Evolutionary conservation across 2,113 vertebrate species (phyloP), one percentile per base, ranked within the genome.

Genomic region (Stegostoma tigrinum): DNA sequence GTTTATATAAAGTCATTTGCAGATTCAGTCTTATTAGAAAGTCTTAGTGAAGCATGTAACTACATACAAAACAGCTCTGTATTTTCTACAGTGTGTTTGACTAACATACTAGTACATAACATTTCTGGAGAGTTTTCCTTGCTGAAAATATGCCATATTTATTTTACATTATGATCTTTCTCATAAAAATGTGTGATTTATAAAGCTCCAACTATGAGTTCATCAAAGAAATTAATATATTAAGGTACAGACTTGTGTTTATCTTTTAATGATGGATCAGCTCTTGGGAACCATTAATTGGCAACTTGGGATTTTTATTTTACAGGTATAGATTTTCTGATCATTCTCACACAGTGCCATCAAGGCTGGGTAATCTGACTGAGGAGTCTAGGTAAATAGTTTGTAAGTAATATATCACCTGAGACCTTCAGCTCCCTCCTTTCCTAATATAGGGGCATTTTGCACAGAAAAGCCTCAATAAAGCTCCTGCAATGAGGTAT

Each of bases 1-100:
- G 97, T 98, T 98, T 97, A 96, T 96, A 52, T 52, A 61, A 61
- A 61, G 96, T 87, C 95, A 96, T 97, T 97, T 96, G 96, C 96
- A 96, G 95, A 96, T 96, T 96, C 94, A 95, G 42, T 21, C 45
- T 95, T 42, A 75, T 95, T 95, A 96, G 61, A 78, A 96, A 96
- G 95, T 96, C 94, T 96, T 96, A 96, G 94, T 96, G 93, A 96
- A 96, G 96, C 96, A 96, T 97, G 97, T 96, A 97, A 96, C 96
- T 95, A 96, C 96, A 95, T 93, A 96, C 96, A 97, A 97, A 97
- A 96, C 96, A 96, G 34, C 95, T 97, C 96, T 96, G 97, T 97
- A 96, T 97, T 97, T 96, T 97, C 96, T 97, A 96, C 96, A 96
- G 96, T 96, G 61, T 93, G 86, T 96, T 96, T 97, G 95, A 96